Evolutionary conservation across 1,140 invertebrate genomes (phyloP).

Genomic region (Papilio polytes): DNA sequence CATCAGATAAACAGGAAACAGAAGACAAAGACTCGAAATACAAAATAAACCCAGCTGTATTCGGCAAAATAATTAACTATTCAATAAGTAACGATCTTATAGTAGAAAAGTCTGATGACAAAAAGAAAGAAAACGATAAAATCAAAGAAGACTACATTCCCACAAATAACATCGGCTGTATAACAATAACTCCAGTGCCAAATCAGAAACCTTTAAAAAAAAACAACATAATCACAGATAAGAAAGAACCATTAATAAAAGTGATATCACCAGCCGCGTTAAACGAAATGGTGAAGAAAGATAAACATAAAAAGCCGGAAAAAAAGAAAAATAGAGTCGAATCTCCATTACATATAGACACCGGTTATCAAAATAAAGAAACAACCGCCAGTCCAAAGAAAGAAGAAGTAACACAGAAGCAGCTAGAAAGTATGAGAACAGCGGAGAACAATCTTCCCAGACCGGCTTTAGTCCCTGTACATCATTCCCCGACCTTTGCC

Average conservation of each 20-base stretch:
- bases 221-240: conserved; percentile 51
- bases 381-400: conserved; percentile 50
- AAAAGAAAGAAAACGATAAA: conserved; percentile 59
- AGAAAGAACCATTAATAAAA: conserved; percentile 64
- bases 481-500: conserved; percentile 74
- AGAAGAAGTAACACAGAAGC: conserved; percentile 64
- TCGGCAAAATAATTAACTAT: conserved; percentile 56
- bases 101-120: conserved; percentile 63
- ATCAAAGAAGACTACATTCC: conserved; percentile 70
- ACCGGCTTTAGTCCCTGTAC: conserved; percentile 65
- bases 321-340: conserved; percentile 60
- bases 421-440: conserved; percentile 70
- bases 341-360: conserved; percentile 67
- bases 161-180: conserved; percentile 75
- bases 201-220: conserved; percentile 56
- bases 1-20: conserved; percentile 48
- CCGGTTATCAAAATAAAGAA: conserved; percentile 61
- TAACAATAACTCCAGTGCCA: conserved; percentile 75
- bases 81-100: conserved; percentile 60
- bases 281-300: conserved; percentile 72
- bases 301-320: conserved; percentile 58
- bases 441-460: conserved; percentile 71
- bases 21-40: conserved; percentile 57
- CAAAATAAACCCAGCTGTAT: conserved; percentile 56
- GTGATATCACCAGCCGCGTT: conserved; percentile 73